phyloP scores from a whole-genome alignment of 1,140 invertebrate species.

The Bradynema listronoti region DNA sequence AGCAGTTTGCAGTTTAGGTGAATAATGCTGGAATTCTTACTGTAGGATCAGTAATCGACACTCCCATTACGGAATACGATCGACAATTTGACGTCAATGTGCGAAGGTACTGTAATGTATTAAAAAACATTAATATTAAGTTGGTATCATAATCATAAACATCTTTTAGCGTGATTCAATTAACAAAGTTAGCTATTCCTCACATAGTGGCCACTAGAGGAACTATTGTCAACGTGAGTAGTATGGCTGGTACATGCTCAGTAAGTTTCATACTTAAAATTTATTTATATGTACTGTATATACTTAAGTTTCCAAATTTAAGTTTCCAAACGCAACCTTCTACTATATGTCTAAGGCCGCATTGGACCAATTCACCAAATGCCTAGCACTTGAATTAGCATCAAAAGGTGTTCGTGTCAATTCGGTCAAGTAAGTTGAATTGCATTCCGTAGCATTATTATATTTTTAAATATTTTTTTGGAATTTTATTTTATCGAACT shows the following conservation, averaged over 20 bases:
- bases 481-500: too few relatives aligned
- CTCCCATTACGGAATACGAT: slow-evolving; percentile 70
- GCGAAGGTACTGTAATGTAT: slow-evolving; percentile 60
- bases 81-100: slow-evolving; percentile 77
- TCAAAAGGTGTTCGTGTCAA: slow-evolving; percentile 59
- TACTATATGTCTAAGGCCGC: slow-evolving; percentile 60
- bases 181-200: slow-evolving; percentile 74
- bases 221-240: slow-evolving; percentile 74
- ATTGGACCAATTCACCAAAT: slow-evolving; percentile 58
- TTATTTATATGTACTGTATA: slow-evolving; percentile 4
- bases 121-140: not conserved
- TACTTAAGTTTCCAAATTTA: slow-evolving; percentile 25
- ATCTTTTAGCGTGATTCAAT: slow-evolving; percentile 30
- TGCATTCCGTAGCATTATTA: not conserved
- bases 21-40: slow-evolving; percentile 79
- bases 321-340: slow-evolving; percentile 53
- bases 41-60: slow-evolving; percentile 73
- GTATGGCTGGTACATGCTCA: slow-evolving; percentile 74
- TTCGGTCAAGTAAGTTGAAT: slow-evolving; percentile 51
- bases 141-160: slow-evolving; percentile 7
- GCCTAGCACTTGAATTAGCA: slow-evolving; percentile 59
- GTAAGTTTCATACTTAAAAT: slow-evolving; percentile 57
- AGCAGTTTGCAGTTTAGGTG: slow-evolving; percentile 58
- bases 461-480: too few relatives aligned
- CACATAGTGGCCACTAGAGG: slow-evolving; percentile 75